These are phyloP conservation scores for Carcinoscorpius rotundicauda DNA, from an alignment of 1,140 invertebrate genomes.

Conservation along the genomic window DNA sequence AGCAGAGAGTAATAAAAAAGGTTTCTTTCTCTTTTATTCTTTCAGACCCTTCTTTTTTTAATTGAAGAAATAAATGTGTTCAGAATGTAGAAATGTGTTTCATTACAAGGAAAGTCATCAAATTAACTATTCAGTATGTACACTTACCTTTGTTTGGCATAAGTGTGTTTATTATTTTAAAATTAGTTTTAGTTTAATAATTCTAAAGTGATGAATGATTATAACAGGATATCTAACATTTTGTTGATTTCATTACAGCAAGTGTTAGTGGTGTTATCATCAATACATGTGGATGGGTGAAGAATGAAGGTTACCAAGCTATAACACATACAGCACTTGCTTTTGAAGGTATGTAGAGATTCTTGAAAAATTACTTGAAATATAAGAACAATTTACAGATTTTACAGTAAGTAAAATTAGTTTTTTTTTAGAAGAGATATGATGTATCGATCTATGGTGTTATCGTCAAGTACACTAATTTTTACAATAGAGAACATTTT, in stretches of 20 bases:
- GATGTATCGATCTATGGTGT: too few species aligned
- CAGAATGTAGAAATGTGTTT: background rate
- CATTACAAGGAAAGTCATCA: background rate
- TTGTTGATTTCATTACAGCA: constrained; percentile 1
- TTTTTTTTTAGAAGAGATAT: too few species aligned
- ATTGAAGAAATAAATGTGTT: background rate
- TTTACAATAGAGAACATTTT: too few species aligned
- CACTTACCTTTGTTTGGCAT: background rate
- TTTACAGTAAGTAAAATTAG: too few species aligned
- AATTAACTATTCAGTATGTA: background rate
- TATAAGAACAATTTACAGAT: too few species aligned
- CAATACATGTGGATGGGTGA: constrained; percentile 95
- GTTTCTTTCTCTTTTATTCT: constrained; percentile 19
- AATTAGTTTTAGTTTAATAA: background rate
- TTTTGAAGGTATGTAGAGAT: constrained; percentile 56
- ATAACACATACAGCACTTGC: constrained; percentile 67
- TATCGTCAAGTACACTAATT: too few species aligned
- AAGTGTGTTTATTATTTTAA: background rate
- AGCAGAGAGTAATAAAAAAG: constrained; percentile 21
- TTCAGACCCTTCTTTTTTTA: background rate
- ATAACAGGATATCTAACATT: too few species aligned
- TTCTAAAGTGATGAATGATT: too few species aligned
- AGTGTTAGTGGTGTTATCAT: constrained; percentile 78
- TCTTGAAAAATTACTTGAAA: background rate
- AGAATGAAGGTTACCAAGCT: constrained; percentile 34